Conservation (phyloP, 2,113 vertebrate genomes). For the Tupaia chinensis region DNA sequence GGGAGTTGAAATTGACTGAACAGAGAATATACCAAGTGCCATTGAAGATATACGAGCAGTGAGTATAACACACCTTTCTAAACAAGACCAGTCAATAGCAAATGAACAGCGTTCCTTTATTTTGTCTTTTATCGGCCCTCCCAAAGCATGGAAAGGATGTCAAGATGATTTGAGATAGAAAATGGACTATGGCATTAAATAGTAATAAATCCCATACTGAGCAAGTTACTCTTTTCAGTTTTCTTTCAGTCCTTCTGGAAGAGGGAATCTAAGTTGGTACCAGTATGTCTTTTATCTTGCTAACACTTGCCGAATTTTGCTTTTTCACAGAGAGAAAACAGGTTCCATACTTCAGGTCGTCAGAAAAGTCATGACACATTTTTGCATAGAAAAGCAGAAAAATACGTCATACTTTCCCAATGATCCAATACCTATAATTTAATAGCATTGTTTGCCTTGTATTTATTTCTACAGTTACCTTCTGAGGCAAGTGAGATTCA, state of each 20-base stretch:
- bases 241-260: background rate
- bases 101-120: background rate
- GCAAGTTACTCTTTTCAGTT: background rate
- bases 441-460: constrained; percentile 15
- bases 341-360: background rate
- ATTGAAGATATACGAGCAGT: background rate
- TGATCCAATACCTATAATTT: background rate
- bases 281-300: background rate
- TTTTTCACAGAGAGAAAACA: background rate
- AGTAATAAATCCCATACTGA: background rate
- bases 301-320: constrained; percentile 3
- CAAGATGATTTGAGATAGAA: background rate
- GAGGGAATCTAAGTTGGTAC: background rate
- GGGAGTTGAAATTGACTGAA: background rate
- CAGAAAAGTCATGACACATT: no score
- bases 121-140: background rate
- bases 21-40: background rate
- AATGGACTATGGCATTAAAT: background rate
- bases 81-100: background rate
- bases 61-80: background rate
- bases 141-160: background rate
- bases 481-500: constrained; percentile 17
- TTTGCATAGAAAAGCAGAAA: no score
- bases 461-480: background rate
- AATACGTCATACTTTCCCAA: no score